These are phyloP conservation scores for Lasioglossum baleicum DNA, from an alignment of 1,140 invertebrate species.

Conservation along the genomic window DNA sequence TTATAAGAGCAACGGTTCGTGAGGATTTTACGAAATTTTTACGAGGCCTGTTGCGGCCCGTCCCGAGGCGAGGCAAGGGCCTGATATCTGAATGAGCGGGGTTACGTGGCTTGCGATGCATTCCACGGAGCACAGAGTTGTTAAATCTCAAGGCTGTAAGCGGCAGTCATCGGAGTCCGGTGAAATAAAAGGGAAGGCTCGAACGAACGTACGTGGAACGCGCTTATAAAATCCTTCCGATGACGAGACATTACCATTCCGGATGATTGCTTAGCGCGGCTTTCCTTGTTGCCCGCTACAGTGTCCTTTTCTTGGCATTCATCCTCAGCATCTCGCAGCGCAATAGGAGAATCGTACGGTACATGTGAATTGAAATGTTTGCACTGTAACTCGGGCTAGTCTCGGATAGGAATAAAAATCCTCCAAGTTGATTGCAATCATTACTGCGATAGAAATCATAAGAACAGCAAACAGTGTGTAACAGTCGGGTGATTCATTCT, in stretches of 20 bases:
- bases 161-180: not conserved
- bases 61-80: not conserved
- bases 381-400: too few species aligned
- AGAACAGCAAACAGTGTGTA: too few species aligned
- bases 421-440: too few species aligned
- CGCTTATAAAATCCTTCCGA: not conserved
- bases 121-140: not conserved
- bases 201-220: not conserved
- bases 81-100: not conserved
- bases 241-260: not conserved
- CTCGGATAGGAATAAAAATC: too few species aligned
- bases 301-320: too few species aligned
- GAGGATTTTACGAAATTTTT: constrained; percentile 8
- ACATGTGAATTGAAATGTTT: too few species aligned
- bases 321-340: too few species aligned
- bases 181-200: not conserved
- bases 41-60: not conserved
- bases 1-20: not conserved
- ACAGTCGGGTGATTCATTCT: too few species aligned
- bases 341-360: too few species aligned
- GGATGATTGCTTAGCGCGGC: not conserved
- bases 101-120: not conserved
- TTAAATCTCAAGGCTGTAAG: not conserved
- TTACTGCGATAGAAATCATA: too few species aligned
- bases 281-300: not conserved